A percentile compares a stretch with the other conserved stretches of the same genome.
These are phyloP conservation scores for Adelognathus sp. DNA, from an alignment of 2,888 invertebrate species.

Conservation along the genomic window DNA sequence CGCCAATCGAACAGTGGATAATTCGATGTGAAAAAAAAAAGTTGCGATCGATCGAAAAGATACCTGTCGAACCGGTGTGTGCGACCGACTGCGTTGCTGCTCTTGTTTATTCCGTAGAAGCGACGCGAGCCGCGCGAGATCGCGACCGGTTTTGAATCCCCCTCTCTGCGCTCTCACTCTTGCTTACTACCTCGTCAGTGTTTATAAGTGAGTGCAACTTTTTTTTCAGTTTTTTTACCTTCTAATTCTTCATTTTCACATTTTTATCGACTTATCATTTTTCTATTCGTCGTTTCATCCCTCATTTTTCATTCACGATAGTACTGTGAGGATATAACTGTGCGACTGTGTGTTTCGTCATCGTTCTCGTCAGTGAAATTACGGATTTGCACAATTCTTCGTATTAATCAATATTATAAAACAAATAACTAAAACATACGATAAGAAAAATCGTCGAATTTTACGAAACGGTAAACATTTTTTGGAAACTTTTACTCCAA, in stretches of 20 bases:
- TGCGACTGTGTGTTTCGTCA: no score
- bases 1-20: no score
- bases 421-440: no score
- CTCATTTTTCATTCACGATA: neutral
- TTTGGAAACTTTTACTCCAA: no score
- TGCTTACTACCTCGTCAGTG: neutral
- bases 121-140: constrained; percentile 15
- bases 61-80: neutral
- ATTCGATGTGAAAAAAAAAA: no score
- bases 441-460: no score
- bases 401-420: no score
- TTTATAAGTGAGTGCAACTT: constrained; percentile 14
- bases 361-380: no score
- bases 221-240: neutral
- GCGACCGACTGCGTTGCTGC: neutral
- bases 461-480: no score
- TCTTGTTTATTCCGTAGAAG: neutral
- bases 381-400: no score
- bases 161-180: neutral
- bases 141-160: constrained; percentile 19
- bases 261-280: neutral
- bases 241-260: neutral
- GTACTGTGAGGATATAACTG: neutral
- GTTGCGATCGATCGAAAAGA: neutral
- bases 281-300: neutral